Conservation (phyloP, 35 echinoderm and acorn worm species). For the Holothuria glaberrima region DNA sequence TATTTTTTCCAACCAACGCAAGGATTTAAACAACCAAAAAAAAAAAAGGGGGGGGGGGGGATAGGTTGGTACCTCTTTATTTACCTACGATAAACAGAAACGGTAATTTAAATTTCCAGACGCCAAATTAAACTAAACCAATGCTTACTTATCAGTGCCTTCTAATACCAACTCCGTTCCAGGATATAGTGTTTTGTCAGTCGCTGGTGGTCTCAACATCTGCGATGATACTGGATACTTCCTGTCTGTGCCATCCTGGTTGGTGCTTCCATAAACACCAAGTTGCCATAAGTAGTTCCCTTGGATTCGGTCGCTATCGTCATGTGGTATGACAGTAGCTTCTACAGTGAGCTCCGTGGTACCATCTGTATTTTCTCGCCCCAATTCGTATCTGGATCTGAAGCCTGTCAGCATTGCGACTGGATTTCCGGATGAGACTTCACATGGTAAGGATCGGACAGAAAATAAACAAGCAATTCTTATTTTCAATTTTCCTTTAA, state of each 20-base stretch:
- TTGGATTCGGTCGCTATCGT: constrained; percentile 17
- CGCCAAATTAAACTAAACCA: no score
- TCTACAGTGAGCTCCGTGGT: neutral
- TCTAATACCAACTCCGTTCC: constrained; percentile 42
- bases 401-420: neutral
- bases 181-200: constrained; percentile 7
- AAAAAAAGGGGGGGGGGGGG: no score
- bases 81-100: no score
- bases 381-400: neutral
- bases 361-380: constrained; percentile 7
- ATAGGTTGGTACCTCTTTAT: no score
- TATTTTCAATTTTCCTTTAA: no score
- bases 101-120: no score
- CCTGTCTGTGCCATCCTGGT: constrained; percentile 38
- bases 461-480: no score
- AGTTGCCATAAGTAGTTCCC: constrained; percentile 65
- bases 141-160: constrained; percentile 43
- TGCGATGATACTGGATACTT: constrained; percentile 46
- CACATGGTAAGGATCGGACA: no score
- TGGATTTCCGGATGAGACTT: neutral
- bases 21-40: no score
- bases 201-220: constrained; percentile 36
- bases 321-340: constrained; percentile 21
- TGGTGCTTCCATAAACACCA: constrained; percentile 58
- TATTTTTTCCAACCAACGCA: no score